phyloP scores from a whole-genome alignment of 2,113 vertebrate genomes.

The Varanus komodoensis region DNA sequence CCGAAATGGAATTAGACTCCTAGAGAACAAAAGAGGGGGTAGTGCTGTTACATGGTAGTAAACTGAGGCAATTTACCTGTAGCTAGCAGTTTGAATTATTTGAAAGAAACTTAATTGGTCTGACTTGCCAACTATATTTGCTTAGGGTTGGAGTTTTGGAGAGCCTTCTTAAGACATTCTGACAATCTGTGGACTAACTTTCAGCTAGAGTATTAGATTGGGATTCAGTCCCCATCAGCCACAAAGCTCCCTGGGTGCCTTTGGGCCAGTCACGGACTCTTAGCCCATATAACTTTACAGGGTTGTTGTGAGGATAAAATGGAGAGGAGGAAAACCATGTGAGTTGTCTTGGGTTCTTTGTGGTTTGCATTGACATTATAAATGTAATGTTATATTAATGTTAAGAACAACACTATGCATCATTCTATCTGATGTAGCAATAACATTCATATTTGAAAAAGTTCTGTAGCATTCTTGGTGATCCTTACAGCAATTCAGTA shows the following conservation, averaged over 20 bases:
- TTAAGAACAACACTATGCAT: no score
- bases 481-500: not conserved
- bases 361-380: no score
- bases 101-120: not conserved
- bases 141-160: not conserved
- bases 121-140: not conserved
- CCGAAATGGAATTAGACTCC: not conserved
- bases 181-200: not conserved
- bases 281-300: no score
- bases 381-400: no score
- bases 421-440: not conserved
- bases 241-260: no score
- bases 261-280: no score
- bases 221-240: no score
- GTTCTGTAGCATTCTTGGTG: not conserved
- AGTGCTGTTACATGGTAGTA: not conserved
- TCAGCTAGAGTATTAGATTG: not conserved
- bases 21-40: not conserved
- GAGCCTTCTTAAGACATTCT: not conserved
- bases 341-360: no score
- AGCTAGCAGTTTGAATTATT: not conserved
- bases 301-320: no score
- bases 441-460: not conserved
- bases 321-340: no score
- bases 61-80: not conserved